phyloP scores from a whole-genome alignment of 23 tunicate species.

The Trididemnum nubilum region DNA sequence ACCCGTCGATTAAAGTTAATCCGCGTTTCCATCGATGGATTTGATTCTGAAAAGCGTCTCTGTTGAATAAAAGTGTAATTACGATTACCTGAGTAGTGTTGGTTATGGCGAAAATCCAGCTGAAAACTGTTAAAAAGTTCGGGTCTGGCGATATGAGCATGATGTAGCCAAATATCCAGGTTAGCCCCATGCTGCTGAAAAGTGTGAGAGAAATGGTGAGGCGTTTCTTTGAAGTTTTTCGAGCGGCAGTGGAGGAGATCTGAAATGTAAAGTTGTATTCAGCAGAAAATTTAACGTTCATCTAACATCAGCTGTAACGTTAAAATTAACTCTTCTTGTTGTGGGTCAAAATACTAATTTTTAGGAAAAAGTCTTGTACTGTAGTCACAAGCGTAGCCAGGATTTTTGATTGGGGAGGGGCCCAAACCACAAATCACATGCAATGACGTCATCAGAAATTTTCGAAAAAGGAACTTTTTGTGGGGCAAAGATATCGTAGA shows the following conservation, averaged over 20 bases:
- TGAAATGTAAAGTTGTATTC: not conserved
- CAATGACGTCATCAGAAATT: too few species aligned
- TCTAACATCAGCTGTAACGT: too few species aligned
- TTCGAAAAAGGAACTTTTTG: too few species aligned
- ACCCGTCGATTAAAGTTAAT: not conserved
- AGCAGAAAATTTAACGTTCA: too few species aligned
- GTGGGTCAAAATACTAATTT: too few species aligned
- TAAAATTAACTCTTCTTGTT: too few species aligned
- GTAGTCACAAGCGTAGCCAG: too few species aligned
- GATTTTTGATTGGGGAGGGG: too few species aligned
- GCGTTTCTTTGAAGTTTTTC: conserved; percentile 12
- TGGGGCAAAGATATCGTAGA: too few species aligned
- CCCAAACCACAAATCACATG: too few species aligned
- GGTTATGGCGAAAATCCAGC: conserved; percentile 65
- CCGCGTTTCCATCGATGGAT: too few species aligned
- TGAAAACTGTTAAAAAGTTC: conserved; percentile 22
- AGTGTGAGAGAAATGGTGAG: conserved; percentile 42
- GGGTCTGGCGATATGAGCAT: conserved; percentile 66
- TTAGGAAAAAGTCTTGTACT: not conserved
- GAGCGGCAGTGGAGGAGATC: conserved; percentile 38
- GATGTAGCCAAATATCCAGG: conserved; percentile 69
- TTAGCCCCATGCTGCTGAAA: conserved; percentile 48
- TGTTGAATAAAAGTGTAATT: not conserved
- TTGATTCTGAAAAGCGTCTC: not conserved
- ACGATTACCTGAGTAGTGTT: conserved; percentile 51